Percentiles rank a stretch among this genome's conserved stretches.
These are phyloP conservation scores for Crocuta crocuta DNA, from an alignment of 2,113 vertebrate genomes.

Conservation along the genomic window DNA sequence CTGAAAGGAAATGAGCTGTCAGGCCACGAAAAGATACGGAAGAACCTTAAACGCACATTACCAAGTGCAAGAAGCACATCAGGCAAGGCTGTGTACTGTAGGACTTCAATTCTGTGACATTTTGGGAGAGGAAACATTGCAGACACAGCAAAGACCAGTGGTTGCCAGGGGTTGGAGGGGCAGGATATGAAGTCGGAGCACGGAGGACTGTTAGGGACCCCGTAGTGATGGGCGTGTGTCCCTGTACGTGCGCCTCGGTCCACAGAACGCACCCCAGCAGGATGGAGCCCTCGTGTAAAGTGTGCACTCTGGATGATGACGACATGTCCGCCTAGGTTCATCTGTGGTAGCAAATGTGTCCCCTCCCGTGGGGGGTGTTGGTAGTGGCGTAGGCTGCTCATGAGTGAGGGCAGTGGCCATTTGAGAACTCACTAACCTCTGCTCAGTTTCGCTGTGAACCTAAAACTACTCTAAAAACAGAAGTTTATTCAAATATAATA, in stretches of 20 bases:
- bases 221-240: neutral
- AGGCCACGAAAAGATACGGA: neutral
- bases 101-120: neutral
- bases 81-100: accelerated
- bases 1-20: neutral
- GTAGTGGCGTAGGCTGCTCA: neutral
- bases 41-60: neutral
- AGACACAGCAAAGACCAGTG: neutral
- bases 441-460: neutral
- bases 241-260: neutral
- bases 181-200: neutral
- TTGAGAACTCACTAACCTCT: neutral
- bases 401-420: accelerated
- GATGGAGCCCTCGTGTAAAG: neutral
- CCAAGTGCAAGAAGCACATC: neutral
- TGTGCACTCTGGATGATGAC: neutral
- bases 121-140: neutral
- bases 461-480: neutral
- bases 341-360: too few species aligned
- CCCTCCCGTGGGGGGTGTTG: neutral
- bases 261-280: neutral
- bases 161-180: neutral
- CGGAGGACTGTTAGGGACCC: neutral
- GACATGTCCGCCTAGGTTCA: accelerated
- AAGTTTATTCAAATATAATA: neutral